phyloP scores from a whole-genome alignment of 2,888 invertebrate species.

The Laspeyria flexula region DNA sequence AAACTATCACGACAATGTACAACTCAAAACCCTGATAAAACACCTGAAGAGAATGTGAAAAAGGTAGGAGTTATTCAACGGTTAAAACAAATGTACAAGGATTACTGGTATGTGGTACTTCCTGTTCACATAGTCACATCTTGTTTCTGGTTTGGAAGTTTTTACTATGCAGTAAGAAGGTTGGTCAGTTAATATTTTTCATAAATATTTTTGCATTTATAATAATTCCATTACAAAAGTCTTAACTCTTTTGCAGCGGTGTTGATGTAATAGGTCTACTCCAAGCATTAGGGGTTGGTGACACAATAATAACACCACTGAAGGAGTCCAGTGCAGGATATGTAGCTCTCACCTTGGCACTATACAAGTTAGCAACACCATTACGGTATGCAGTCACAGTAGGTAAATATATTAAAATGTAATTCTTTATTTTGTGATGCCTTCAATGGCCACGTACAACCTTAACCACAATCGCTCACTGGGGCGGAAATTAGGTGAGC shows the following conservation, averaged over 20 bases:
- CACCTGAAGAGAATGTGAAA: slow-evolving; percentile 48
- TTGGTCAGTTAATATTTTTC: slow-evolving; percentile 69
- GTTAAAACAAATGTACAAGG: slow-evolving; percentile 96
- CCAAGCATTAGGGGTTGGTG: slow-evolving; percentile 92
- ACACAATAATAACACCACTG: slow-evolving; percentile 91
- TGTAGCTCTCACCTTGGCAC: slow-evolving; percentile 94
- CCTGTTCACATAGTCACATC: slow-evolving; percentile 97
- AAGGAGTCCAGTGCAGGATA: slow-evolving; percentile 94
- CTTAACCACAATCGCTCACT: too few relatives aligned
- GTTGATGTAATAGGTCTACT: slow-evolving; percentile 94
- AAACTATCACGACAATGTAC: slow-evolving; percentile 52
- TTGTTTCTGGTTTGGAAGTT: slow-evolving; percentile 93
- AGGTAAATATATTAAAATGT: slow-evolving; percentile 79
- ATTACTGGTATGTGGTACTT: slow-evolving; percentile 98
- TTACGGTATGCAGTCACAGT: slow-evolving; percentile 96
- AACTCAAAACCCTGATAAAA: slow-evolving; percentile 41
- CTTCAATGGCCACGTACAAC: too few relatives aligned
- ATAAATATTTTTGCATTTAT: not conserved
- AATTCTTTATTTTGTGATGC: not conserved
- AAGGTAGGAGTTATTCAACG: slow-evolving; percentile 90
- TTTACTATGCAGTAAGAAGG: slow-evolving; percentile 95
- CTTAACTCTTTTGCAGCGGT: slow-evolving; percentile 89
- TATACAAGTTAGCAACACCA: slow-evolving; percentile 97
- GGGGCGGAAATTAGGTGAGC: too few relatives aligned
- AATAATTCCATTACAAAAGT: slow-evolving; percentile 8